Percentiles rank a stretch among this genome's conserved stretches.
phyloP scores from a whole-genome alignment of 2,113 vertebrate genomes.

The Saimiri boliviensis region DNA sequence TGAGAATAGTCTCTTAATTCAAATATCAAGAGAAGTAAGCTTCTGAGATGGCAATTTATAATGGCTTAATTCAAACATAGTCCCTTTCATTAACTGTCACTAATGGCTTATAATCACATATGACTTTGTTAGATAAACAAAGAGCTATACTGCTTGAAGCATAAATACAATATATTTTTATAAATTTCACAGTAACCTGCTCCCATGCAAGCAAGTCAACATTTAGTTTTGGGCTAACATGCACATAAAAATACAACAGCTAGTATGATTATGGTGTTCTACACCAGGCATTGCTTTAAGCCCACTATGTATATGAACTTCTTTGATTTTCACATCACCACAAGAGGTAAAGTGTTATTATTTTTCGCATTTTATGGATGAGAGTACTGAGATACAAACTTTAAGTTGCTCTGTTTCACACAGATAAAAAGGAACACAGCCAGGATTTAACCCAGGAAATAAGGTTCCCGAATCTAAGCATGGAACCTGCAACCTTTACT shows the following conservation, averaged over 20 bases:
- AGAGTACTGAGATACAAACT: neutral
- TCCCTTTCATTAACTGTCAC: slow-evolving; percentile 4
- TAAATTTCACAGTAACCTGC: neutral
- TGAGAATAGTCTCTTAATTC: neutral
- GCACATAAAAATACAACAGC: neutral
- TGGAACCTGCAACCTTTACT: neutral
- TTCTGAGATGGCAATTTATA: neutral
- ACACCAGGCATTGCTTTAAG: neutral
- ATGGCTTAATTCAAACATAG: slow-evolving; percentile 30
- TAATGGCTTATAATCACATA: slow-evolving; percentile 19
- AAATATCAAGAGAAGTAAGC: slow-evolving; percentile 3
- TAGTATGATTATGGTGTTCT: neutral
- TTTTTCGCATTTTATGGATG: neutral
- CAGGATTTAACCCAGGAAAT: neutral
- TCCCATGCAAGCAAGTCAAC: neutral
- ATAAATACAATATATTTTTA: neutral
- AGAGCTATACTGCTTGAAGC: neutral
- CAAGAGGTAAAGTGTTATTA: neutral
- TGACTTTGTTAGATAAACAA: slow-evolving; percentile 7
- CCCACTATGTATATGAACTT: neutral
- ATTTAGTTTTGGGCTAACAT: neutral
- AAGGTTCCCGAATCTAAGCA: neutral
- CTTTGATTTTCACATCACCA: neutral
- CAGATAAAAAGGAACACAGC: neutral
- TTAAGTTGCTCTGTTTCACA: neutral